phyloP scores from a whole-genome alignment of 2,797 vertebrate species.

The Amblyopsis hoosieri region DNA sequence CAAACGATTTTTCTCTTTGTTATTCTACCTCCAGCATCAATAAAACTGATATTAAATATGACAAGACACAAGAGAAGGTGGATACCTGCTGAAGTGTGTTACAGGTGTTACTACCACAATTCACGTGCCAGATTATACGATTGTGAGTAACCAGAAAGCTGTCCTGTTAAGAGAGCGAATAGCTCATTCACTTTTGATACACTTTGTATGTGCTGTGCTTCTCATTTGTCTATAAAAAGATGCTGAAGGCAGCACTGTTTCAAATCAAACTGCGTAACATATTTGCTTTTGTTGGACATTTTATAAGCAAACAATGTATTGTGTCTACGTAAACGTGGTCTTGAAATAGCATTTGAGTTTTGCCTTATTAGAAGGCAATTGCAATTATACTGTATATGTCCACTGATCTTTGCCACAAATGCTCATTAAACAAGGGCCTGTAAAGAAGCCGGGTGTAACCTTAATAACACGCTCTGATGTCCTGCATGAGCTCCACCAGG shows the following conservation, averaged over 20 bases:
- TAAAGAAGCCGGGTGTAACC: constrained; percentile 45
- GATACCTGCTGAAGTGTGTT: constrained; percentile 34
- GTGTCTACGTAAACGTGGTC: constrained; percentile 15
- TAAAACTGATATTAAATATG: background rate
- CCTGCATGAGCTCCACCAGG: constrained; percentile 60
- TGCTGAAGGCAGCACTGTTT: constrained; percentile 9
- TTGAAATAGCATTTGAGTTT: constrained; percentile 49
- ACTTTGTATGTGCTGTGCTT: constrained; percentile 52
- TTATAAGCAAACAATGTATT: constrained; percentile 33
- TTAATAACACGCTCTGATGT: constrained; percentile 69
- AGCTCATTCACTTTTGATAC: constrained; percentile 39
- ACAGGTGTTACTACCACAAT: constrained; percentile 62
- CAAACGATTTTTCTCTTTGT: no score
- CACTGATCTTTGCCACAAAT: constrained; percentile 55
- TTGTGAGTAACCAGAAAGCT: constrained; percentile 55
- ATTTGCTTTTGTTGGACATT: constrained; percentile 20
- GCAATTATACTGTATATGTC: constrained; percentile 56
- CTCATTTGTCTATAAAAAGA: constrained; percentile 19
- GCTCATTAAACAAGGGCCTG: constrained; percentile 57
- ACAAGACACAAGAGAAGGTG: constrained; percentile 9
- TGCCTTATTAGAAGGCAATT: constrained; percentile 61
- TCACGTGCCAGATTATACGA: constrained; percentile 52
- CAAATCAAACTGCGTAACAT: constrained; percentile 17
- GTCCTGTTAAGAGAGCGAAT: constrained; percentile 37
- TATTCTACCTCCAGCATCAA: background rate